Base-by-base conservation (phyloP, 2,113 vertebrate genomes). In the Chloroceryle aenea region DNA sequence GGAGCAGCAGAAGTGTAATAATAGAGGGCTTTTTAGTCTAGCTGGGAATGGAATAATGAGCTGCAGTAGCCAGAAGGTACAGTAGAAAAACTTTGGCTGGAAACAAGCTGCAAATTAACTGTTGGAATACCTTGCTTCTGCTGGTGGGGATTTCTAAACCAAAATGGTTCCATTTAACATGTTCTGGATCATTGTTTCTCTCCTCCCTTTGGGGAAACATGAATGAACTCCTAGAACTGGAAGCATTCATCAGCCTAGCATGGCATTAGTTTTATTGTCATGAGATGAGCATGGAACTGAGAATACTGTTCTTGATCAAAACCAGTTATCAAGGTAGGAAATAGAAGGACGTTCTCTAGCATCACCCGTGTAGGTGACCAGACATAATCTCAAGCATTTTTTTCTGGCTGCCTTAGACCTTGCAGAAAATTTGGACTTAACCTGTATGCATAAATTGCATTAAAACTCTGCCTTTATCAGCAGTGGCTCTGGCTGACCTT, bases 1-100 rank as follows among this genome's bases (percentile, higher is more conserved):
- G 93, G 72, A 96, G 8, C 95, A 92, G 86, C 76, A 95, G 80
- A 95, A 95, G 73, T 81, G 20, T 84, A 86, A 95, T 96, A 97
- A 96, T 95, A 92, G 76, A 90, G 72, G 59, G 72, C 72, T 92
- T 91, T 95, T 94, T 75, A 86, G 80, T 72, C 30, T 84, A 75
- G 43, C 85, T 9, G 13, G 43, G 90, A 93, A 61, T 67, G 64
- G 64, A 93, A 89, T 96, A 96, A 96, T 66, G 62, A 95, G 90
- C 88, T 84, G 79, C 90, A 74, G 61, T 78, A 88, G 88, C 95
- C 90, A 94, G 90, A 95, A 96, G 88, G 83, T 93, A 67, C 80
- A 61, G 82, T 5, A 68, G 76, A 78, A 94, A 83, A 86, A 61
- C 53, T 90, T 71, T 42, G 79, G 62, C 95, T 92, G 61, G 85